phyloP scores from a whole-genome alignment of 2,113 vertebrate species.

The Tetrao urogallus region DNA sequence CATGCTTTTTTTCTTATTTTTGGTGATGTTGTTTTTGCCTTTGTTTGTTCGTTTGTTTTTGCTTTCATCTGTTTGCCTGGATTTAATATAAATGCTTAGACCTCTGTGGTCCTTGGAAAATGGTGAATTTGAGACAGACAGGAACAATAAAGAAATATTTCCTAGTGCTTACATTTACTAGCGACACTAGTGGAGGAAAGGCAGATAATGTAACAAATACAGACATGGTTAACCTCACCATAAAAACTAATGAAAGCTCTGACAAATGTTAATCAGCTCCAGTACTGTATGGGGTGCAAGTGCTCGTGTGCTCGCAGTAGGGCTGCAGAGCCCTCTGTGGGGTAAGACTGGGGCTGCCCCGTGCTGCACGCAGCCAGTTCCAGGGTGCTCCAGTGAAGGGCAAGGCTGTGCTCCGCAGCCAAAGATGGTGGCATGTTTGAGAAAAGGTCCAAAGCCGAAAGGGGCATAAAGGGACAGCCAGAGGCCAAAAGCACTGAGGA shows the following conservation, averaged over 20 bases:
- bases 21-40: background rate
- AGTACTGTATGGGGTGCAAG: fast-evolving
- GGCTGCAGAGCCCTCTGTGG: fast-evolving
- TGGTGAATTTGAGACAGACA: background rate
- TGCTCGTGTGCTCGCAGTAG: fast-evolving
- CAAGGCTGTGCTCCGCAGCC: fast-evolving
- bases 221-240: background rate
- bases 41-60: background rate
- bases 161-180: background rate
- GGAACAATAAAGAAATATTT: constrained; percentile 34
- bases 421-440: fast-evolving
- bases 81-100: background rate
- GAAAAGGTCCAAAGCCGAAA: background rate
- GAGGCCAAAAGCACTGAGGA: fast-evolving
- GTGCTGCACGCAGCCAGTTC: fast-evolving
- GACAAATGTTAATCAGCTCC: background rate
- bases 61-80: background rate
- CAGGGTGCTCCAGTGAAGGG: fast-evolving
- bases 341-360: fast-evolving
- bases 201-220: background rate
- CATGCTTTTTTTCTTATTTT: background rate
- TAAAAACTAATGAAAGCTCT: background rate
- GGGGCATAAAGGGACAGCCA: no score
- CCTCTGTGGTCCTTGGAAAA: background rate
- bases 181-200: background rate